Percentiles rank a stretch among this genome's conserved stretches.
phyloP scores from a whole-genome alignment of 2,888 invertebrate species.

The Cosmorhoe ocellata region DNA sequence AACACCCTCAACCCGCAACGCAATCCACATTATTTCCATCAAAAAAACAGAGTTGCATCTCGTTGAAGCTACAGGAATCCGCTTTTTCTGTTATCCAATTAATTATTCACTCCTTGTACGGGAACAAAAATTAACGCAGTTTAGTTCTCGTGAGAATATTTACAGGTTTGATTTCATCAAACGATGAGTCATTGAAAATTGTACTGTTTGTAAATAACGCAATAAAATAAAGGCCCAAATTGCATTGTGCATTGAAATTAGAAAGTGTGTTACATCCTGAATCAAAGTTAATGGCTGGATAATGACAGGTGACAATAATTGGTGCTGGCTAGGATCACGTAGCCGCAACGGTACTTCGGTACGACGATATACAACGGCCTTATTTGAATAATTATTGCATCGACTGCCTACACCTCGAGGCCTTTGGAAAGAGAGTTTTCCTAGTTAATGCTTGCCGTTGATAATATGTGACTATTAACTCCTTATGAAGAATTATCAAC shows the following conservation, averaged over 20 bases:
- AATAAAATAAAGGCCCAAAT: slow-evolving; percentile 35
- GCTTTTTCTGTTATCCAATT: slow-evolving; percentile 64
- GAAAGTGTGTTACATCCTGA: slow-evolving; percentile 72
- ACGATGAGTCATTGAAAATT: slow-evolving; percentile 22
- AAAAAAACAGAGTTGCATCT: slow-evolving; percentile 47
- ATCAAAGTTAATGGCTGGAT: slow-evolving; percentile 60
- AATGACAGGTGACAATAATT: slow-evolving; percentile 56
- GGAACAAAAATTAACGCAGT: slow-evolving; percentile 64
- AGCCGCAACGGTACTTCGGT: slow-evolving; percentile 64
- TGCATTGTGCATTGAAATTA: slow-evolving; percentile 41
- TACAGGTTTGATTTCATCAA: slow-evolving; percentile 17
- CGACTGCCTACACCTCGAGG: slow-evolving; percentile 42
- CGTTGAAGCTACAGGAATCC: slow-evolving; percentile 49
- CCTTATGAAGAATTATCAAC: background rate
- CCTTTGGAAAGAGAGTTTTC: slow-evolving; percentile 47
- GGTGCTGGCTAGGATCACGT: slow-evolving; percentile 72
- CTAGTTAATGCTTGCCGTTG: slow-evolving; percentile 36
- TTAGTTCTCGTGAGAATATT: slow-evolving; percentile 53
- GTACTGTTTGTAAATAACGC: background rate
- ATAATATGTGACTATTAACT: background rate
- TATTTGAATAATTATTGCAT: slow-evolving; percentile 70
- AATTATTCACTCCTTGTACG: slow-evolving; percentile 75
- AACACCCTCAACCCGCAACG: slow-evolving; percentile 43
- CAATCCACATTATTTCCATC: slow-evolving; percentile 48
- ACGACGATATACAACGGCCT: slow-evolving; percentile 51